phyloP scores from a whole-genome alignment of 2,113 vertebrate species.

The Grammomys surdaster region DNA sequence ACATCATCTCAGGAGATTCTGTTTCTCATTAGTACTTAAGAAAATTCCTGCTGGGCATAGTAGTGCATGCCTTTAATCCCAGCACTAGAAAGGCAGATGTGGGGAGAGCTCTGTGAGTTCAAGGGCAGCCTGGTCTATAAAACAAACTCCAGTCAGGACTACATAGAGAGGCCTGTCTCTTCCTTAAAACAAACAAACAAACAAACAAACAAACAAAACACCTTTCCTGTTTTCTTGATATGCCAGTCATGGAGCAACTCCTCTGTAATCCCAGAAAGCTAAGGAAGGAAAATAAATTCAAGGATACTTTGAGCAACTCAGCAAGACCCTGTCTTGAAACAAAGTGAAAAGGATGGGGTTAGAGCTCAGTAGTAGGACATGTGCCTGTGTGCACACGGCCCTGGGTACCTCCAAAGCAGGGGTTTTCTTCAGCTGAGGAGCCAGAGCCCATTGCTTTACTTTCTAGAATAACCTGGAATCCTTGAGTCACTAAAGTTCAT shows the following conservation, averaged over 20 bases:
- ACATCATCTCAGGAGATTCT: conserved; percentile 59
- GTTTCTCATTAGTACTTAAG: not conserved
- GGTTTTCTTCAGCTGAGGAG: not conserved
- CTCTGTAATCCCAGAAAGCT: not conserved
- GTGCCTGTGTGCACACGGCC: not conserved
- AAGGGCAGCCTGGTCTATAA: not conserved
- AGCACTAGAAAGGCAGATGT: not conserved
- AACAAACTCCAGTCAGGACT: not conserved
- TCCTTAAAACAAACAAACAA: not conserved
- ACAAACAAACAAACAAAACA: not conserved
- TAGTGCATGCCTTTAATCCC: not conserved
- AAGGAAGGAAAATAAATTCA: not conserved
- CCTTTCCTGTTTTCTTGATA: not conserved
- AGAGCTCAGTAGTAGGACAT: not conserved
- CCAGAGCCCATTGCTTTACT: conserved; percentile 49
- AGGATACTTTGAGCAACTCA: not conserved
- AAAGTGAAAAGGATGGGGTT: not conserved
- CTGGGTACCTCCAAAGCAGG: not conserved
- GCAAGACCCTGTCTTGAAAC: not conserved
- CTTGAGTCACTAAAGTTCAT: not conserved
- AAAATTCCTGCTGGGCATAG: conserved; percentile 46
- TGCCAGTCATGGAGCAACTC: not conserved
- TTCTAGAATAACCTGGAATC: conserved; percentile 20
- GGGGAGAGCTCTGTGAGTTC: not conserved
- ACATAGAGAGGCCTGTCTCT: not conserved